phyloP scores from a whole-genome alignment of 2,797 vertebrate genomes.

The Neoniphon sammara region DNA sequence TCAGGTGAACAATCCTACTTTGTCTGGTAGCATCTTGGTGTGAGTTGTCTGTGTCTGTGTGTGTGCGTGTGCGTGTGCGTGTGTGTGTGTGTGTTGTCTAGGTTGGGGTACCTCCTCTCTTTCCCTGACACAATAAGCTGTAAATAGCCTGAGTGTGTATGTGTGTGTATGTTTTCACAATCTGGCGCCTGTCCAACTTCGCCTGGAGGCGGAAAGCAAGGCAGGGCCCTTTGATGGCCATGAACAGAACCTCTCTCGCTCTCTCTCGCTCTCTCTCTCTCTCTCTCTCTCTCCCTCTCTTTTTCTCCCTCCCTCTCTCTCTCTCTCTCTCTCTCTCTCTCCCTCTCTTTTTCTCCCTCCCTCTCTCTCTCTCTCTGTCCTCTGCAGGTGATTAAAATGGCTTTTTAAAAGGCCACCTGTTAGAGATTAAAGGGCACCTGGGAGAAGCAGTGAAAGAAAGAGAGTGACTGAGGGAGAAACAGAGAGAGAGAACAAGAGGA shows the following conservation, averaged over 20 bases:
- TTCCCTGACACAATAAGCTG: slow-evolving; percentile 70
- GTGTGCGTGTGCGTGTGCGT: slow-evolving; percentile 19
- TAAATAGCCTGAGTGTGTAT: slow-evolving; percentile 64
- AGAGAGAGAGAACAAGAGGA: slow-evolving; percentile 49
- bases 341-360: slow-evolving; percentile 29
- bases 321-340: slow-evolving; percentile 37
- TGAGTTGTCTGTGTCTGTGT: neutral
- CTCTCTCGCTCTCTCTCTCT: slow-evolving; percentile 32
- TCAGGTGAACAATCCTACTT: neutral
- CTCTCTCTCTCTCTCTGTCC: slow-evolving; percentile 35
- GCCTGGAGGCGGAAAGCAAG: slow-evolving; percentile 70
- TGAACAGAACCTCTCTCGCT: slow-evolving; percentile 53
- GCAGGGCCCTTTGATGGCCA: slow-evolving; percentile 71
- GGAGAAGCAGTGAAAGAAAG: slow-evolving; percentile 69
- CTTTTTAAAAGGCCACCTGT: slow-evolving; percentile 87
- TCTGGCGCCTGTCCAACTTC: slow-evolving; percentile 75
- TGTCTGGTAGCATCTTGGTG: slow-evolving; percentile 24
- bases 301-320: slow-evolving; percentile 31
- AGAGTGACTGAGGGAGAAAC: slow-evolving; percentile 33
- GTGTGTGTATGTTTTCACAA: slow-evolving; percentile 46
- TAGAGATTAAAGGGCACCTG: slow-evolving; percentile 86
- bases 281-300: slow-evolving; percentile 38
- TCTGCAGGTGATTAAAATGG: slow-evolving; percentile 82
- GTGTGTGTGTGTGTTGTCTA: slow-evolving; percentile 27
- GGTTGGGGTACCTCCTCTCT: slow-evolving; percentile 47